Conservation (phyloP, 53 echinoderm and acorn worm species). For the Hippasteria phrygiana region DNA sequence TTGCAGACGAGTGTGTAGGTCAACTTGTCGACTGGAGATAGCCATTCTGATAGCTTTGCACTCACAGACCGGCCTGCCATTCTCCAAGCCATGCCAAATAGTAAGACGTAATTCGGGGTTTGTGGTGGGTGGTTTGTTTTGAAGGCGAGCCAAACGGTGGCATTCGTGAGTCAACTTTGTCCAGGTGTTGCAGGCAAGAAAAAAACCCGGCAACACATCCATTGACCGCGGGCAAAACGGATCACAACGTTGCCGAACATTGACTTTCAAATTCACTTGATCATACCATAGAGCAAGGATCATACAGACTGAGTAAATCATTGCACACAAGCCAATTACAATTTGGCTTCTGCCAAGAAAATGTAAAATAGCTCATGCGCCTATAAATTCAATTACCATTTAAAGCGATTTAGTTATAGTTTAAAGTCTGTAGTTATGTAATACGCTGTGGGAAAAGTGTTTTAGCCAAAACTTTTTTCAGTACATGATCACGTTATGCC, state of each 20-base stretch:
- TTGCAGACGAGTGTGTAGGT: constrained; percentile 55
- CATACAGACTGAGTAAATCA: no score
- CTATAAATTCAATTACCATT: no score
- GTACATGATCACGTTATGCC: no score
- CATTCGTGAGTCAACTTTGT: constrained; percentile 26
- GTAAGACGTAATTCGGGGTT: constrained; percentile 21
- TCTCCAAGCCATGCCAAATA: not conserved
- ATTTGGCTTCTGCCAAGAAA: no score
- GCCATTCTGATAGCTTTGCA: constrained; percentile 50
- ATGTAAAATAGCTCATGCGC: no score
- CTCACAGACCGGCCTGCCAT: not conserved
- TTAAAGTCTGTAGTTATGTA: no score
- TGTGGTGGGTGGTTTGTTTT: not conserved
- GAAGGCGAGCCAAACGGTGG: constrained; percentile 24
- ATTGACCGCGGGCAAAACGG: constrained; percentile 18
- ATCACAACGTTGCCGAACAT: not conserved
- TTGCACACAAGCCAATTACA: no score
- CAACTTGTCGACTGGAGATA: constrained; percentile 56
- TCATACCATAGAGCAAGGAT: no score
- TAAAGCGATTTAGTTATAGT: no score
- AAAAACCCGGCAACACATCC: not conserved
- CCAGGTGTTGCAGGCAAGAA: constrained; percentile 24
- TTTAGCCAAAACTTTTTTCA: no score
- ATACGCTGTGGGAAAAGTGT: no score
- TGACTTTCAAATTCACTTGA: no score